Conservation (phyloP, 2,888 invertebrate genomes). For the Melolontha melolontha region DNA sequence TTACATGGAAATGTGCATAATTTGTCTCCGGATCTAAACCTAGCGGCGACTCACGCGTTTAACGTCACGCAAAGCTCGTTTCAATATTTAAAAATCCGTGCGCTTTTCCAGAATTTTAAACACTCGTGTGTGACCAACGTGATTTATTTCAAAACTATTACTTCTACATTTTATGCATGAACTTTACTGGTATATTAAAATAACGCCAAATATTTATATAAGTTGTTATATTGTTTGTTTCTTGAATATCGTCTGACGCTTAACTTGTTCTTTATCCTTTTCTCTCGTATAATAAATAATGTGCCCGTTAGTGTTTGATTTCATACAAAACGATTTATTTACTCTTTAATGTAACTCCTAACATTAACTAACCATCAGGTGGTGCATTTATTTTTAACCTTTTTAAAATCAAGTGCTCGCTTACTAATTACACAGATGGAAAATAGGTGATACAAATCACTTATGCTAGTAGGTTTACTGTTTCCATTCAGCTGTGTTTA, state of each 20-base stretch:
- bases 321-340: no score
- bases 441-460: constrained; percentile 13
- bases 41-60: background rate
- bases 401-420: no score
- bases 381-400: constrained; percentile 5
- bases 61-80: background rate
- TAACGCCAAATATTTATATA: constrained; percentile 29
- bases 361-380: background rate
- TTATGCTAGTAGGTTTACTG: constrained; percentile 9
- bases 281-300: background rate
- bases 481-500: constrained; percentile 8
- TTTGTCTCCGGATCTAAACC: constrained; percentile 17
- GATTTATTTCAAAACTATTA: background rate
- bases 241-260: constrained; percentile 3
- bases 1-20: constrained; percentile 29
- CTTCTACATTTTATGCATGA: background rate
- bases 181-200: constrained; percentile 1
- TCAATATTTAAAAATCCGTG: no score
- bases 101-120: background rate
- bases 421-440: background rate
- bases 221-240: constrained; percentile 13
- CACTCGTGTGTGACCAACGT: background rate
- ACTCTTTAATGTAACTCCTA: no score
- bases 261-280: constrained; percentile 19
- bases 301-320: constrained; percentile 8